Percentiles rank a stretch among this genome's conserved stretches.
Evolutionary conservation across 92 coral and sea anemone species (phyloP).

Genomic region (Nematostella vectensis): DNA sequence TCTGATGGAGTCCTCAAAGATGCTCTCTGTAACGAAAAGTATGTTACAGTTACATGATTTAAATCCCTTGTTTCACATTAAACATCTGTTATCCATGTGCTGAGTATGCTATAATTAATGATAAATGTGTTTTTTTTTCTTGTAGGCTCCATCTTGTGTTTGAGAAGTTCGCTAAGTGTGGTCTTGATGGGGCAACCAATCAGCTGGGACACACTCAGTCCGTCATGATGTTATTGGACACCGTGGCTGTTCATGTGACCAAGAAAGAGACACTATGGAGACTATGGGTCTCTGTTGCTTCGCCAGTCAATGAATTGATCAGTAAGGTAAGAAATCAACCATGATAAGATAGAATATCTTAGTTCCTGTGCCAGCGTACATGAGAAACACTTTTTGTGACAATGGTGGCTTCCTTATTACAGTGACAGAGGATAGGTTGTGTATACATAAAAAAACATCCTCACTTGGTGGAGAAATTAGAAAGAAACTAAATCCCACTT

Average conservation of each 20-base stretch:
- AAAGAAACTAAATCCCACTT: too few relatives aligned
- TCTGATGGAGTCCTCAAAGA: constrained; percentile 25
- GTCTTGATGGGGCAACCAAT: constrained; percentile 62
- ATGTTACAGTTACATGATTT: constrained; percentile 8
- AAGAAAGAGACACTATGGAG: constrained; percentile 66
- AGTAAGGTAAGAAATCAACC: constrained; percentile 61
- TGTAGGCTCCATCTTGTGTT: constrained; percentile 69
- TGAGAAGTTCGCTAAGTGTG: constrained; percentile 51
- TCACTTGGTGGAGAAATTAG: too few relatives aligned
- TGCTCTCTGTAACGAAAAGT: constrained; percentile 56
- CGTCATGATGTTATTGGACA: constrained; percentile 42
- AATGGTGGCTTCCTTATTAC: too few relatives aligned
- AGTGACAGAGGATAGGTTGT: too few relatives aligned
- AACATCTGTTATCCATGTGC: too few relatives aligned
- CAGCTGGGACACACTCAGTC: constrained; percentile 61
- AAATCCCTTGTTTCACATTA: too few relatives aligned
- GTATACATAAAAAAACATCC: too few relatives aligned
- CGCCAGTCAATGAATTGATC: constrained; percentile 57
- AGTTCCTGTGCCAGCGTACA: too few relatives aligned
- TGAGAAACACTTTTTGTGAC: too few relatives aligned
- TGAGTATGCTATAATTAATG: too few relatives aligned
- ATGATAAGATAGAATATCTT: not conserved
- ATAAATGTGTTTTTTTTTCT: not conserved
- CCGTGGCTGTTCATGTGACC: constrained; percentile 22
- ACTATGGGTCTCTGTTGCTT: constrained; percentile 79